A percentile compares a stretch with the other conserved stretches of the same genome.
These are phyloP conservation scores for Glaucomys volans DNA, from an alignment of 2,113 vertebrate species.

Conservation along the genomic window DNA sequence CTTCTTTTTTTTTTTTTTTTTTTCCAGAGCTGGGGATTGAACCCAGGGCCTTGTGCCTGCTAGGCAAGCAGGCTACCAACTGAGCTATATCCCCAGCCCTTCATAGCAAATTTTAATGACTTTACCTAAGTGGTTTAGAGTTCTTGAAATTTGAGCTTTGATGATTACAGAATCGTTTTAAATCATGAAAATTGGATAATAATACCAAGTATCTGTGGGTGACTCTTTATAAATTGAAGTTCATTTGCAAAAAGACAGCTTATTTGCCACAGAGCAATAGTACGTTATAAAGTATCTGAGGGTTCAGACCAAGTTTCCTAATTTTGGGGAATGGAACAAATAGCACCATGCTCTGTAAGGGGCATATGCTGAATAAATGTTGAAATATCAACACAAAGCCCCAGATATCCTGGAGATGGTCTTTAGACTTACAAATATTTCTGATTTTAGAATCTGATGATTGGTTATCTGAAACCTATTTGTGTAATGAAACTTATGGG, in stretches of 20 bases:
- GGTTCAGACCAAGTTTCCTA: background rate
- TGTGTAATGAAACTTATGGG: background rate
- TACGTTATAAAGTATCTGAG: background rate
- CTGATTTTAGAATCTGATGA: background rate
- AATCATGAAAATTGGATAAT: constrained; percentile 49
- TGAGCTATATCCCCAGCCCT: too few species aligned
- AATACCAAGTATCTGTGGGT: background rate
- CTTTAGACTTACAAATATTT: background rate
- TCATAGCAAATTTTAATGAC: background rate
- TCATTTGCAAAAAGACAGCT: background rate
- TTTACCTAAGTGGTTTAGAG: background rate
- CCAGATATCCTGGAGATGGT: background rate
- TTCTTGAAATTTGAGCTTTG: constrained; percentile 42
- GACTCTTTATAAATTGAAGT: background rate
- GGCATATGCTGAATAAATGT: background rate
- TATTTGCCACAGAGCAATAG: constrained; percentile 1
- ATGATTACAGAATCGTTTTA: constrained; percentile 40
- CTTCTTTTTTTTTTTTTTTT: background rate
- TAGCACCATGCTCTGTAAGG: background rate
- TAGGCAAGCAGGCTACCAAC: too few species aligned
- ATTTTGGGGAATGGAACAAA: constrained; percentile 8
- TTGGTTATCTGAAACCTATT: background rate
- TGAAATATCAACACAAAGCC: background rate
- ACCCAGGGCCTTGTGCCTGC: too few species aligned
- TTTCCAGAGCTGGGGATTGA: too few species aligned